Base-by-base conservation (phyloP, 2,113 vertebrate genomes). In the Parus major region DNA sequence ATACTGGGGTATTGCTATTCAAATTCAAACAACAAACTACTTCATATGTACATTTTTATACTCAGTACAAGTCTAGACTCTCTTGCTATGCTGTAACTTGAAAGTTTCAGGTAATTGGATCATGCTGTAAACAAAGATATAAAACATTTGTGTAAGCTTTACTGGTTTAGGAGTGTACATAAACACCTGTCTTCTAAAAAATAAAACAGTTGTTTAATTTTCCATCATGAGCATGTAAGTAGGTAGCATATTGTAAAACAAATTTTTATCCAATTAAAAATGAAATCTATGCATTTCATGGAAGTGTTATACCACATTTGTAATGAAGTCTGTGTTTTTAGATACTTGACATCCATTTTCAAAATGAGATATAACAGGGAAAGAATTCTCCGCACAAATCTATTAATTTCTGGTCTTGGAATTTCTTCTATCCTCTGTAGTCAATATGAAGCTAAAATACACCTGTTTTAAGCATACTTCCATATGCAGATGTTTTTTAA, bases 401-500 rank as follows among this genome's bases (percentile, higher is more conserved):
- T 15, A 59, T 56, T 90, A 71, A 49, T 49, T 95, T 90, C 76
- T 71, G 4, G 80, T 88, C 92, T 94, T 91, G 90, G 94, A 92
- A 92, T 87, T 89, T 95, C 86, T 94, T 82, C 82, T 59, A 71
- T 73, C 82, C 66, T 87, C 82, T 90, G 86, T 9, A 93, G 91
- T 66, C 85, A 97, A 88, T 64, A 87, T 15, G 70, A 95, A 96
- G 61, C 59, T 73, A 91, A 65, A 92, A 95, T 59, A 86, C 39
- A 94, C 28, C 86, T 92, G 68, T 35, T 86, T 95, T 91, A 91
- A 95, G 92, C 12, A 92, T 79, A 70, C 50, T 93, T 94, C 57
- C 68, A 36, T 60, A 92, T 24, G 83, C 55, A 90, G 89, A 95
- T 92, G 76, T 92, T 90, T 90, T 95, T 90, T 79, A 96, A 91